phyloP scores from a whole-genome alignment of 2,113 vertebrate genomes.

The Clarias magur region DNA sequence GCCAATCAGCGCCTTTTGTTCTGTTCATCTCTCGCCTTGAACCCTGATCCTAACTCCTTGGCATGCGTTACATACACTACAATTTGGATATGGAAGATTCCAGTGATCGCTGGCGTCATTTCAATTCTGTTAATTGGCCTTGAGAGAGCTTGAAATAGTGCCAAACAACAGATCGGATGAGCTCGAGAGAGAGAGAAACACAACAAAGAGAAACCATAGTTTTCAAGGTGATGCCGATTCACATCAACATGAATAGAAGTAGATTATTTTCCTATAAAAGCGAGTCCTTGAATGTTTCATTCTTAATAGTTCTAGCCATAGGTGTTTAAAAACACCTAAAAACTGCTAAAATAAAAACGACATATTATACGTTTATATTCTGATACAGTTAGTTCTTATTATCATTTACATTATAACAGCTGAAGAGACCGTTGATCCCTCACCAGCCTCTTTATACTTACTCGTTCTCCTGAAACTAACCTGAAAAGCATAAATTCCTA shows the following conservation, averaged over 20 bases:
- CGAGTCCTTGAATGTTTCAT: not conserved
- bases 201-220: not conserved
- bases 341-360: not conserved
- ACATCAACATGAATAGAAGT: not conserved
- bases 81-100: slow-evolving; percentile 22
- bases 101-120: not conserved
- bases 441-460: not conserved
- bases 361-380: not conserved
- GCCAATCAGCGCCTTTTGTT: slow-evolving; percentile 67
- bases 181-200: not conserved
- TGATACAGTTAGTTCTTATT: not conserved
- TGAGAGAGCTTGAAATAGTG: slow-evolving; percentile 17
- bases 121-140: not conserved
- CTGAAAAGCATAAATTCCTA: not conserved
- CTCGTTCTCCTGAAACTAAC: not conserved
- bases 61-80: not conserved
- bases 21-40: slow-evolving; percentile 25
- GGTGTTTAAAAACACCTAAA: no score
- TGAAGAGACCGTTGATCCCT: not conserved
- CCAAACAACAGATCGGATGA: not conserved
- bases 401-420: not conserved
- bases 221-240: not conserved
- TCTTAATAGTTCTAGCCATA: not conserved
- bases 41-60: not conserved
- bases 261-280: not conserved